Conservation (phyloP, 1,140 invertebrate species). For the Eriocheir sinensis region DNA sequence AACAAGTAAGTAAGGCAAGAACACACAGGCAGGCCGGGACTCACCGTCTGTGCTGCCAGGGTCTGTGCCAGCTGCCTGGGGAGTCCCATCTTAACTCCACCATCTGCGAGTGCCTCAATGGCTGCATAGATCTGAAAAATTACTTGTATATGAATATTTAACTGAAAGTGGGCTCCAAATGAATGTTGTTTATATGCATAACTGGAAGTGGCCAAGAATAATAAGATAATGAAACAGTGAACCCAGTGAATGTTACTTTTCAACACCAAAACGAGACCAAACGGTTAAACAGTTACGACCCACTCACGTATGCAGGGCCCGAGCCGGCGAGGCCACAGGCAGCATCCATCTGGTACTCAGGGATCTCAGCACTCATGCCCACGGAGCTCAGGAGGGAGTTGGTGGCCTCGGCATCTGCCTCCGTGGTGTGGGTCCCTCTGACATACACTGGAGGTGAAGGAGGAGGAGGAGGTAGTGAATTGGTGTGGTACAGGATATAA, state of each 20-base stretch:
- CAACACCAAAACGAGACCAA: no score
- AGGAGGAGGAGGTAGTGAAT: constrained; percentile 52
- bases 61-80: constrained; percentile 84
- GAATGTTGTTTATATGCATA: background rate
- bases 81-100: constrained; percentile 86
- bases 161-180: no score
- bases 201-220: no score
- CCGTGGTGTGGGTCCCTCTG: constrained; percentile 17
- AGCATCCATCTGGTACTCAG: constrained; percentile 94
- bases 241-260: no score
- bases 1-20: no score
- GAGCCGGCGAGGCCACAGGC: constrained; percentile 96
- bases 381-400: constrained; percentile 84
- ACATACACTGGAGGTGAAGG: constrained; percentile 70
- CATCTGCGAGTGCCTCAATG: constrained; percentile 86
- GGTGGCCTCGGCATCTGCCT: constrained; percentile 18
- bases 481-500: background rate
- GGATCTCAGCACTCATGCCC: constrained; percentile 93
- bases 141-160: background rate
- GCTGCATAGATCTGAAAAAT: constrained; percentile 80
- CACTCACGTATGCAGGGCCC: constrained; percentile 92
- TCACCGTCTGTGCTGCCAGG: constrained; percentile 84
- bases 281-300: no score
- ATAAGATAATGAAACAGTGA: no score
- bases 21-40: background rate